These are phyloP conservation scores for Nowickia ferox DNA, from an alignment of 2,888 invertebrate genomes.

Conservation along the genomic window DNA sequence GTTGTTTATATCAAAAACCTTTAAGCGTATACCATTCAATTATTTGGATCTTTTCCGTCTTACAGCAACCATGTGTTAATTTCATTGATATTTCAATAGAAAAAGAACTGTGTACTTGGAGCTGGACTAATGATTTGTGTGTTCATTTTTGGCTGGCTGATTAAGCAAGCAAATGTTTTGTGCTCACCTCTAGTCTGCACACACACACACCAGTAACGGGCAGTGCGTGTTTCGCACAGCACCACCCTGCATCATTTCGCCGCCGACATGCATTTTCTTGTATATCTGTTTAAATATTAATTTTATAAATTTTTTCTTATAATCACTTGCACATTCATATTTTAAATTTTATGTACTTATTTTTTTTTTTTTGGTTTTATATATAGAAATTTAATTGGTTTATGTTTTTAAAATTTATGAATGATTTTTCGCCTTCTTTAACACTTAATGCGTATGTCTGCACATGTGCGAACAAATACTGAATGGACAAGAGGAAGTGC, in stretches of 20 bases:
- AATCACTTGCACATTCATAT: neutral
- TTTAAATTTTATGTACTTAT: conserved; percentile 9
- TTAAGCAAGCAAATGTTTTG: no score
- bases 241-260: conserved; percentile 34
- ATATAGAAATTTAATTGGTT: conserved; percentile 62
- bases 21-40: no score
- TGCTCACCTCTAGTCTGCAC: no score
- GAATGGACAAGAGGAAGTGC: conserved; percentile 48
- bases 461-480: neutral
- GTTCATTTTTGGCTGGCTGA: no score
- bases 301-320: conserved; percentile 30
- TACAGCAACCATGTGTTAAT: no score
- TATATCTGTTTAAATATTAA: conserved; percentile 38
- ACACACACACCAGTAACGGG: neutral
- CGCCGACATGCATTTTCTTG: conserved; percentile 18
- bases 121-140: no score
- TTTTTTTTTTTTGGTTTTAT: conserved; percentile 26
- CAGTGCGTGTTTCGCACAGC: neutral
- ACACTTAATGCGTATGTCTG: conserved; percentile 29
- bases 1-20: no score
- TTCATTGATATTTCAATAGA: no score
- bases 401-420: conserved; percentile 60
- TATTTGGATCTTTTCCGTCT: no score
- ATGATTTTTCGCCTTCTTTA: conserved; percentile 62
- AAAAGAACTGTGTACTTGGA: no score